Evolutionary conservation across 2,888 invertebrate species (phyloP).

Genomic region (Phragmatobia fuliginosa): DNA sequence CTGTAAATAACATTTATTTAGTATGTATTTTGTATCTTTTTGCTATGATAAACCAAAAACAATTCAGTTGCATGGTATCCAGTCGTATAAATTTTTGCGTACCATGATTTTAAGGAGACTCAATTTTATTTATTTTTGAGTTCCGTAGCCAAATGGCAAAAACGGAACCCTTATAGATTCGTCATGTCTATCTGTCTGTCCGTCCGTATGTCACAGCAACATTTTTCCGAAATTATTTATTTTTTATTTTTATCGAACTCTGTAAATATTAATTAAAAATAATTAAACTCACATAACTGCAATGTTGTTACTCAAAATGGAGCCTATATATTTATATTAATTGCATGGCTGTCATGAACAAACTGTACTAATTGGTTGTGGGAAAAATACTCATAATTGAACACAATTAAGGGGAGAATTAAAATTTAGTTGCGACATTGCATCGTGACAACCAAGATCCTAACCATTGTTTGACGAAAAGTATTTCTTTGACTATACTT

Average conservation of each 20-base stretch:
- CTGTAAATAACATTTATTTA: not conserved
- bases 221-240: too few species aligned
- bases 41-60: too few species aligned
- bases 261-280: conserved; percentile 2
- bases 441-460: conserved; percentile 21
- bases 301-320: conserved; percentile 17
- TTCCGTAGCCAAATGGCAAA: too few species aligned
- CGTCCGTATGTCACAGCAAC: too few species aligned
- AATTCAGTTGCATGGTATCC: too few species aligned
- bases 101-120: too few species aligned
- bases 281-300: conserved; percentile 27
- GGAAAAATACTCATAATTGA: conserved; percentile 62
- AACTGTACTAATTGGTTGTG: conserved; percentile 57
- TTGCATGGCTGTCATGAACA: conserved; percentile 48
- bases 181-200: too few species aligned
- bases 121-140: too few species aligned
- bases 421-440: conserved; percentile 46
- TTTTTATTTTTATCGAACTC: not conserved
- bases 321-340: conserved; percentile 51
- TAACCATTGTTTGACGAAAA: conserved; percentile 1
- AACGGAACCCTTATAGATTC: too few species aligned
- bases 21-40: not conserved
- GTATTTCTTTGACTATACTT: not conserved
- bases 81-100: too few species aligned
- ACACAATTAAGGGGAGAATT: conserved; percentile 56